A percentile compares a stretch with the other conserved stretches of the same genome.
These are phyloP conservation scores for Rhopalosiphum maidis DNA, from an alignment of 1,140 invertebrate species.

Conservation along the genomic window DNA sequence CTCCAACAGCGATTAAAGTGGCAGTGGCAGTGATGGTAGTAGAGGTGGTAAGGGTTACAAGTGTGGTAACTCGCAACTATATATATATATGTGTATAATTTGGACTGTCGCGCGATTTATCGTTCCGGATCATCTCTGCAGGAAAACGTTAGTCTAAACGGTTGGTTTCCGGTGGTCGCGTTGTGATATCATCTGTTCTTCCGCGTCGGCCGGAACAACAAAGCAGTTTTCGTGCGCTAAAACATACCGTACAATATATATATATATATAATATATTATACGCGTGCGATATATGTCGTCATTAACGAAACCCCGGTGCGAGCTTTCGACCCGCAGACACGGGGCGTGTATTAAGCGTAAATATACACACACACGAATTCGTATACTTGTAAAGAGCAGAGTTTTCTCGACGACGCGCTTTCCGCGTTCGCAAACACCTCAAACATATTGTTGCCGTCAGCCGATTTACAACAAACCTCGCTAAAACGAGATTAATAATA, in stretches of 20 bases:
- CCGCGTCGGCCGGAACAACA: background rate
- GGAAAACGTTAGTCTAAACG: background rate
- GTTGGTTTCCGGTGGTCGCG: conserved; percentile 8
- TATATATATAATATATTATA: background rate
- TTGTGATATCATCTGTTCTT: conserved; percentile 23
- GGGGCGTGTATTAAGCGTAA: background rate
- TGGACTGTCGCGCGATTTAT: background rate
- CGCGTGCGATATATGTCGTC: conserved; percentile 9
- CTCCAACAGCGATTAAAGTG: background rate
- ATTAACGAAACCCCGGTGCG: conserved; percentile 31
- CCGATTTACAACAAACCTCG: background rate
- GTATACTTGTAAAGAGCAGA: background rate
- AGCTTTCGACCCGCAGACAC: background rate
- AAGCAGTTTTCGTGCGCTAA: background rate
- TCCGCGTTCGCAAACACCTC: background rate
- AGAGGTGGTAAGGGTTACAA: background rate
- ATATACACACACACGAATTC: background rate
- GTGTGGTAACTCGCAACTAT: background rate
- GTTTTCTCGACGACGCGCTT: background rate
- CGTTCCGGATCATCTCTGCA: background rate
- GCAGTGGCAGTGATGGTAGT: background rate
- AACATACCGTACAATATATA: background rate
- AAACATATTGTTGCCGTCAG: background rate
- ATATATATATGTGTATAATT: background rate
- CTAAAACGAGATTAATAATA: conserved; percentile 31